These are phyloP conservation scores for Myoxocephalus aenaeus DNA, from an alignment of 2,797 vertebrate species.

Conservation along the genomic window DNA sequence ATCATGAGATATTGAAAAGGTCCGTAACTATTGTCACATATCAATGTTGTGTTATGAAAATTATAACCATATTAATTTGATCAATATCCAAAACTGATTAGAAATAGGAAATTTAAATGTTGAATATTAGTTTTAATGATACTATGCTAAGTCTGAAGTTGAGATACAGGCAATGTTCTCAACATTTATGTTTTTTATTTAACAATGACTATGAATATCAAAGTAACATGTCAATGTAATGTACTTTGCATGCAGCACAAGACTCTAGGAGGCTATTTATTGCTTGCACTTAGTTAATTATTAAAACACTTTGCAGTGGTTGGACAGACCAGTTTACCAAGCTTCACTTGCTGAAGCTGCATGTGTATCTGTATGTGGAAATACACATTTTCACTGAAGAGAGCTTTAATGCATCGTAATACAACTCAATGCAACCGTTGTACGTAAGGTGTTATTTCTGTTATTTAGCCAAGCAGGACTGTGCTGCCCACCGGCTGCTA, in stretches of 20 bases:
- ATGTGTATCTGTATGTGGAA: neutral
- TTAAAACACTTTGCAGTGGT: neutral
- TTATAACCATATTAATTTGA: neutral
- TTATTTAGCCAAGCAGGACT: too few relatives aligned
- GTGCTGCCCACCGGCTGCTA: too few relatives aligned
- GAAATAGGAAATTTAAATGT: neutral
- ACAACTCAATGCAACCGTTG: too few relatives aligned
- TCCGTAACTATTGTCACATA: neutral
- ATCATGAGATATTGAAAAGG: neutral
- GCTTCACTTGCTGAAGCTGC: neutral
- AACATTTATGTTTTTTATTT: constrained; percentile 6
- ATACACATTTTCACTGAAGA: too few relatives aligned
- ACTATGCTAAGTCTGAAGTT: neutral
- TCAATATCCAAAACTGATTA: neutral
- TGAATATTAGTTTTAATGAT: neutral
- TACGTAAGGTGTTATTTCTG: too few relatives aligned
- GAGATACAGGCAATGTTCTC: neutral
- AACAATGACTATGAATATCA: neutral
- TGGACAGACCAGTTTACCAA: neutral
- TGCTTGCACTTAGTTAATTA: constrained; percentile 20
- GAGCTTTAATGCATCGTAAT: too few relatives aligned
- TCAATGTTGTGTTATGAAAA: neutral
- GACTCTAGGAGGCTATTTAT: constrained; percentile 2
- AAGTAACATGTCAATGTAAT: neutral
- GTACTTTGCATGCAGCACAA: neutral